A percentile compares a stretch with the other conserved stretches of the same genome.
Conservation (phyloP, 2,888 invertebrate genomes). For the Brachypterus glaber region DNA sequence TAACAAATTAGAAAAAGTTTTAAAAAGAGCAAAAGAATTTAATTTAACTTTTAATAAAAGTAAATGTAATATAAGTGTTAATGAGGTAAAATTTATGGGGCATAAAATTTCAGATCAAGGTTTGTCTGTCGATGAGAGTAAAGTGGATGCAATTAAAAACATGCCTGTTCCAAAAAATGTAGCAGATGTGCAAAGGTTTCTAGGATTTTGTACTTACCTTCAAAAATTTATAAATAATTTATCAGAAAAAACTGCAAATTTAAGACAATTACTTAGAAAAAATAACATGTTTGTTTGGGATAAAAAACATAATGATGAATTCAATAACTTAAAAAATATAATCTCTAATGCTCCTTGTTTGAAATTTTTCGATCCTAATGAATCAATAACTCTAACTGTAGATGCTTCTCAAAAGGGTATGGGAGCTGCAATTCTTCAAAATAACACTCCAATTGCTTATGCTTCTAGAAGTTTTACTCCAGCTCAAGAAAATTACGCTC, state of each 20-base stretch:
- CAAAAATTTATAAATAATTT: conserved; percentile 21
- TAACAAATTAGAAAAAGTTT: conserved; percentile 9
- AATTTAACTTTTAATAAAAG: conserved; percentile 15
- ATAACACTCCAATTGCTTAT: conserved; percentile 26
- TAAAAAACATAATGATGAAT: conserved; percentile 20
- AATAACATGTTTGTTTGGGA: conserved; percentile 18
- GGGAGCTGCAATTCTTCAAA: conserved; percentile 27
- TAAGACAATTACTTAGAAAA: conserved; percentile 20
- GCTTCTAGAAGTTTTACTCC: conserved; percentile 26
- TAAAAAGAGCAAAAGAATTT: conserved; percentile 14
- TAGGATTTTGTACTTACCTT: conserved; percentile 24
- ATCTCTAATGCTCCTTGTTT: conserved; percentile 25
- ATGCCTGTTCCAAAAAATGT: neutral
- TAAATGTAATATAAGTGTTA: conserved; percentile 19
- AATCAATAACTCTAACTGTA: conserved; percentile 15
- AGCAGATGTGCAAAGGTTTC: conserved; percentile 20
- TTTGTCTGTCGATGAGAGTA: conserved; percentile 9
- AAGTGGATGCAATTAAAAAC: conserved; percentile 12
- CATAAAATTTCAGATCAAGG: conserved; percentile 21
- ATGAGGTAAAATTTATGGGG: conserved; percentile 19
- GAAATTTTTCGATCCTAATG: conserved; percentile 25
- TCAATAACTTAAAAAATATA: conserved; percentile 24
- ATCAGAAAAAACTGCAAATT: conserved; percentile 16
- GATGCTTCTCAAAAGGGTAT: conserved; percentile 30
- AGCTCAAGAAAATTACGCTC: conserved; percentile 27